Evolutionary conservation across 2,888 invertebrate species (phyloP).

Genomic region (Metallyticus violacea): DNA sequence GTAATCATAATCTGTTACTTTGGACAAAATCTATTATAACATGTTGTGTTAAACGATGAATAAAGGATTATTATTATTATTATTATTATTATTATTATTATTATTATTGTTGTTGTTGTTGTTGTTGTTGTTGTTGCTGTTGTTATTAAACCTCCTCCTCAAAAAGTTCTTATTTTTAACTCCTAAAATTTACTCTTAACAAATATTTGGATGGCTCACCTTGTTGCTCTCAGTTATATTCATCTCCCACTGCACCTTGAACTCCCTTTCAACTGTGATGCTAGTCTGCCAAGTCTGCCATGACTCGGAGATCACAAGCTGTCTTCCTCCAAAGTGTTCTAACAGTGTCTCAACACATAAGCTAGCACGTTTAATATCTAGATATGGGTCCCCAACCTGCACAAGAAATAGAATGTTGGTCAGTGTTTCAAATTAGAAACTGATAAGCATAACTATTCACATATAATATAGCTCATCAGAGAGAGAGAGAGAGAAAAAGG

Average conservation of each 20-base stretch:
- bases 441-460: constrained; percentile 39
- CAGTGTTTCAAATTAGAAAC: constrained; percentile 38
- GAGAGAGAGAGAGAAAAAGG: constrained; percentile 26
- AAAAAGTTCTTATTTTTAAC: not conserved
- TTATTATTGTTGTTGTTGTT: too few relatives aligned
- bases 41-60: too few relatives aligned
- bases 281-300: constrained; percentile 70
- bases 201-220: constrained; percentile 48
- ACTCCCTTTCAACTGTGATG: constrained; percentile 53
- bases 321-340: constrained; percentile 63
- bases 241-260: constrained; percentile 51
- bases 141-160: too few relatives aligned
- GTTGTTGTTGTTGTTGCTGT: too few relatives aligned
- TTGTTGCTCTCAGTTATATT: constrained; percentile 62
- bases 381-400: constrained; percentile 65
- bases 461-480: constrained; percentile 45
- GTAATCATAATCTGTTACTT: too few relatives aligned
- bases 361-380: constrained; percentile 64
- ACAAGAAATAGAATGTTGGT: constrained; percentile 30
- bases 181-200: not conserved
- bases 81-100: too few relatives aligned
- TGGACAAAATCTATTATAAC: too few relatives aligned
- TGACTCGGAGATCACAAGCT: constrained; percentile 62
- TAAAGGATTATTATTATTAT: too few relatives aligned
- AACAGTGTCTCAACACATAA: constrained; percentile 65